Base-by-base conservation (phyloP, 1,140 invertebrate species). In the Oryzaephilus surinamensis region DNA sequence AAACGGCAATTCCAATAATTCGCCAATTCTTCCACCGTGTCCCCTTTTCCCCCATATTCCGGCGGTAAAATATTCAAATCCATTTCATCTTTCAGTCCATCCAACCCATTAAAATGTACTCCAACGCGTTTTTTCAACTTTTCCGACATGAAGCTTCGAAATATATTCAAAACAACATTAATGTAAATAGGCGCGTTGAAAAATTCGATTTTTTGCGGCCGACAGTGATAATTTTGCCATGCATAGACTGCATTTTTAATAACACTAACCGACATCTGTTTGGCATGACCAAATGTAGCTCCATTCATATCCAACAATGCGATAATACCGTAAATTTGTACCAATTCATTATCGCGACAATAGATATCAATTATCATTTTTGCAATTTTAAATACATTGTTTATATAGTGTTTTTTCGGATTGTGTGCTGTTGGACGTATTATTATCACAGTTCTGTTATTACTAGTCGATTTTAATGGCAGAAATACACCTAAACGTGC, bases 141-240 rank as follows among this genome's bases (percentile, higher is more conserved):
- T 26, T 73, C 64, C 14, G 68, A 74, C 76, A 86, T 77, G 48
- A 86, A 85, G 38, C 55, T 67, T 57, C 73, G 74, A 37, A 84
- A 75, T 6, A 85, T 68, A 31, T 73, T 74, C 14, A 85, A 60
- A 3, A 85, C 62, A 4, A 77, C 61, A 50, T 82, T 79, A 10
- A 84, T 67, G 45, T 82, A 70, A 1, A 54, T 47, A 0, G 80
- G 81, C 2, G 77, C 69, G 57, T 85, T 81, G 1, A 84, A 64
- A 51, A 81, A 84, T 46, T 84, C 73, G 15, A 84, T 57, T 1
- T 73, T 64, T 48, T 77, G 75, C 10, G 79, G 71, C 45, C 79
- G 67, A 6, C 76, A 65, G 4, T 82, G 80, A 53, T 84, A 84
- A 20, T 75, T 74, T 61, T 78, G 75, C 77, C 76, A 81, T 4